A percentile compares a stretch with the other conserved stretches of the same genome.
Conservation (phyloP, 2,113 vertebrate genomes). For the Trichomycterus rosablanca region DNA sequence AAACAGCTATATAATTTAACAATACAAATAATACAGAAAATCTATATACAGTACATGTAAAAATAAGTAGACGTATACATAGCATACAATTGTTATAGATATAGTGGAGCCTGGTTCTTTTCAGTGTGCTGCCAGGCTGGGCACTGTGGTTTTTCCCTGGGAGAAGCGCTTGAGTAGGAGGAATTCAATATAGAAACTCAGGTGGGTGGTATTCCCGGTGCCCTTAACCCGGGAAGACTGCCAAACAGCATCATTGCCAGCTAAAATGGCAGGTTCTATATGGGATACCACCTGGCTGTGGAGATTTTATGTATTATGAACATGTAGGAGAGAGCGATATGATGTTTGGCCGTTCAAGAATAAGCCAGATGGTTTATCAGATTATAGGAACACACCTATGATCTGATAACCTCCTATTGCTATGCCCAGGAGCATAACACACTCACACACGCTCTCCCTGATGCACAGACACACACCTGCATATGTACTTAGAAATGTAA, state of each 20-base stretch:
- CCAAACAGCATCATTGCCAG: conserved; percentile 5
- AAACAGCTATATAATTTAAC: too few relatives aligned
- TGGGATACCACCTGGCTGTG: neutral
- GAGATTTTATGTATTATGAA: neutral
- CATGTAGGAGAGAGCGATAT: neutral
- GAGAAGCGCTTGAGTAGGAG: neutral
- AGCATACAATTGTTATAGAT: neutral
- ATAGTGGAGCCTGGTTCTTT: neutral
- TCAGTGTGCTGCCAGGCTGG: conserved; percentile 27
- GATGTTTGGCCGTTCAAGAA: conserved; percentile 19
- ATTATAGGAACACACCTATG: conserved; percentile 26
- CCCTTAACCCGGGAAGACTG: conserved; percentile 7
- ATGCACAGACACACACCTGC: neutral
- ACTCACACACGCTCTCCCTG: neutral
- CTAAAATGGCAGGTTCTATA: conserved; percentile 5
- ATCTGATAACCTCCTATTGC: conserved; percentile 18
- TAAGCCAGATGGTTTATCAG: conserved; percentile 35
- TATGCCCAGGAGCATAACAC: neutral
- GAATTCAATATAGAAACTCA: neutral
- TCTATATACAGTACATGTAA: too few relatives aligned
- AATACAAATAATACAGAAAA: too few relatives aligned
- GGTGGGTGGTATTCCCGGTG: conserved; percentile 8
- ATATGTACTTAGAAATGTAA: neutral
- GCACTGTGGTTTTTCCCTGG: neutral
- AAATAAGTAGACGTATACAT: too few relatives aligned